Evolutionary conservation across 2,888 invertebrate species (phyloP), one percentile per base, ranked within the genome.

Genomic region (Rhamnusium bicolor): DNA sequence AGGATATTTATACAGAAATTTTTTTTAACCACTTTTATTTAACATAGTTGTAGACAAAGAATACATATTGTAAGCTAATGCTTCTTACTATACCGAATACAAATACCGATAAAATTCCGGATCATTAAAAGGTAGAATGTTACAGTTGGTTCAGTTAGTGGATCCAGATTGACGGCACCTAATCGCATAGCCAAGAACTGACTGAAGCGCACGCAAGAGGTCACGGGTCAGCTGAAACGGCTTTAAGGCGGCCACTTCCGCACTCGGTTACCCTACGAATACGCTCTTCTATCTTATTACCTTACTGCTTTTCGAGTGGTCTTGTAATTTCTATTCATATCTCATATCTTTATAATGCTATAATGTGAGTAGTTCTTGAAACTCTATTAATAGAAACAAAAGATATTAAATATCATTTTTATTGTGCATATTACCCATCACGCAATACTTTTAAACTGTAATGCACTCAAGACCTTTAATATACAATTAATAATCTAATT

Each of bases 131-230:
- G 65, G 65, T 65, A 65, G 65, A 65, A 53, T 19, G 21, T 32
- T 65, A n/a, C 29, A 65, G 53, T 65, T 54, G 66, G 53, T 71
- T 61, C 71, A 67, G 71, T 75, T 74, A 75, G 70, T 66, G 72
- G 62, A 71, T 73, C 69, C 66, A 78, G 79, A 78, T 76, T 79
- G 79, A 80, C 79, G 78, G 78, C 76, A 75, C 68, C 76, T 75
- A 77, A 79, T 77, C 69, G 74, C 69, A 74, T 68, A 70, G 78
- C 76, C 76, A 77, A 79, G 77, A 75, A 73, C 77, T 74, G 75
- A 73, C 73, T 71, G 74, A 71, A 77, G 80, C 75, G 78, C 82
- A 82, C 80, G 82, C 81, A 81, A 80, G 71, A 74, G 81, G 77
- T 80, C 80, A 79, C 51, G 76, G 81, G 79, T 81, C 78, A 69